Percentiles rank a stretch among this genome's conserved stretches.
These are phyloP conservation scores for Oncorhynchus clarkii DNA, from an alignment of 2,113 vertebrate genomes.

Conservation along the genomic window DNA sequence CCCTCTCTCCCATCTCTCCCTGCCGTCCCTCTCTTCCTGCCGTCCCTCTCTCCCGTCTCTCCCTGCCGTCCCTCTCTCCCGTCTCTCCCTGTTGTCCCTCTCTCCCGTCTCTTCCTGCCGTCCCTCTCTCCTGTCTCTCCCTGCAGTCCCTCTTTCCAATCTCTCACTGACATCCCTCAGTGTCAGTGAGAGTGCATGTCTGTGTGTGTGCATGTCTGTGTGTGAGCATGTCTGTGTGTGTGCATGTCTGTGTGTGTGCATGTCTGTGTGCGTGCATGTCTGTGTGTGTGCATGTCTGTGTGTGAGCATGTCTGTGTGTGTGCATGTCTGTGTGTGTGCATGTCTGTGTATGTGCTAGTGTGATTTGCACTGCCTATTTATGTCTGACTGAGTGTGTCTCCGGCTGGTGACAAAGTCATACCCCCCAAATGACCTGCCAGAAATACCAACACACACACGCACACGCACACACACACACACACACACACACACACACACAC, in stretches of 20 bases:
- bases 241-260: neutral
- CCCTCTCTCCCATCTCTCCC: no score
- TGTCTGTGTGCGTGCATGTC: neutral
- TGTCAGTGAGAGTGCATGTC: neutral
- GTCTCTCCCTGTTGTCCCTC: no score
- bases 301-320: no score
- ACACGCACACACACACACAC: no score
- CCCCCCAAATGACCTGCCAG: neutral
- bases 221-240: neutral
- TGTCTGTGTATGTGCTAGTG: neutral
- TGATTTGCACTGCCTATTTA: slow-evolving; percentile 36
- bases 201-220: neutral
- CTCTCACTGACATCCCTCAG: no score
- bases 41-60: no score
- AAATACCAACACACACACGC: neutral
- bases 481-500: no score
- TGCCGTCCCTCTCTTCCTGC: no score
- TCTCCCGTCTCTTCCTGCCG: no score
- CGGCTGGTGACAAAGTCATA: slow-evolving; percentile 36
- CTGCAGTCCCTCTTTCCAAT: no score
- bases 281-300: neutral
- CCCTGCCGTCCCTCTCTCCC: no score
- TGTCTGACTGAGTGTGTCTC: slow-evolving; percentile 19
- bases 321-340: neutral
- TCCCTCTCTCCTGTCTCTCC: no score